phyloP scores from a whole-genome alignment of 2,888 invertebrate species.

The Silvanus unidentatus region DNA sequence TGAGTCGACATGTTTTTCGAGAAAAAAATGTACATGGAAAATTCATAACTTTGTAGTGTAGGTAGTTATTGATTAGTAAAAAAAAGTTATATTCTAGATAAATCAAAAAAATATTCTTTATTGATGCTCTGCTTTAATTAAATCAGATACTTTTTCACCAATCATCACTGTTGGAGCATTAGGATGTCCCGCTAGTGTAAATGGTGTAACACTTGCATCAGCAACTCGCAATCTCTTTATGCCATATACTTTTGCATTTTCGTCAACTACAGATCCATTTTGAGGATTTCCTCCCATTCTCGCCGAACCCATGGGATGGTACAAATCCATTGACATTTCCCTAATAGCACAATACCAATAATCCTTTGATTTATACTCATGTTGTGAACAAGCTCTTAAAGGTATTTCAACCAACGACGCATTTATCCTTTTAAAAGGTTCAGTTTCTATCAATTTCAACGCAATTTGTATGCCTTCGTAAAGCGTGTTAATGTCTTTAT shows the following conservation, averaged over 20 bases:
- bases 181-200: conserved; percentile 58
- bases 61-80: too few relatives aligned
- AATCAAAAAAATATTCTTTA: too few relatives aligned
- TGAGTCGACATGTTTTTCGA: too few relatives aligned
- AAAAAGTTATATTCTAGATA: too few relatives aligned
- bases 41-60: too few relatives aligned
- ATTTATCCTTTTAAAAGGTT: conserved; percentile 49
- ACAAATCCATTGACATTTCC: conserved; percentile 12
- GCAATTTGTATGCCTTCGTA: conserved; percentile 49
- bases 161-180: conserved; percentile 63
- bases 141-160: conserved; percentile 61
- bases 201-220: conserved; percentile 60
- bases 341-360: conserved; percentile 25
- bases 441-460: conserved; percentile 45
- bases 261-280: conserved; percentile 45
- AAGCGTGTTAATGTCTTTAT: conserved; percentile 47
- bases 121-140: conserved; percentile 48
- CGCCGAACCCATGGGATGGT: conserved; percentile 23
- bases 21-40: too few relatives aligned
- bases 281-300: conserved; percentile 19
- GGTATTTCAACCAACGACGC: conserved; percentile 35
- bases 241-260: conserved; percentile 55
- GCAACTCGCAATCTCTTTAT: conserved; percentile 54
- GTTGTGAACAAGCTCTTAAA: conserved; percentile 4
- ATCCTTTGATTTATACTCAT: conserved; percentile 37